A percentile compares a stretch with the other conserved stretches of the same genome.
phyloP scores from a whole-genome alignment of 1,140 invertebrate species.

The Rhopalosiphum padi region DNA sequence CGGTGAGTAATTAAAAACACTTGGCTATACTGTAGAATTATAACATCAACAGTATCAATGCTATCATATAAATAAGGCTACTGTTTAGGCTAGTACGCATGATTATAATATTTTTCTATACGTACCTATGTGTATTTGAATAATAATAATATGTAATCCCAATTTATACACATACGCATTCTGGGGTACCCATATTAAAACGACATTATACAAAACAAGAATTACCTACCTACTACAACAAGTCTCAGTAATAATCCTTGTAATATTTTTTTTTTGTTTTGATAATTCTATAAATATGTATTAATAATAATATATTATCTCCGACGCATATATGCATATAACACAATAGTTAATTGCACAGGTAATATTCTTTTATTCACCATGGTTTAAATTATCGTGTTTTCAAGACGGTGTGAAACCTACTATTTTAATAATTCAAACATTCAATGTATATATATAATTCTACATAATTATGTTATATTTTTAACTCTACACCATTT shows the following conservation, averaged over 20 bases:
- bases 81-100: not conserved
- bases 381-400: not conserved
- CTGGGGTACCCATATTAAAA: not conserved
- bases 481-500: not conserved
- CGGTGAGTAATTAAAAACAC: not conserved
- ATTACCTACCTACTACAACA: not conserved
- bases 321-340: not conserved
- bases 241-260: not conserved
- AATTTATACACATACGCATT: not conserved
- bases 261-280: not conserved
- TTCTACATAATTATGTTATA: not conserved
- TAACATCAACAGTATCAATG: not conserved
- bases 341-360: not conserved
- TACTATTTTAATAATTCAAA: not conserved
- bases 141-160: not conserved
- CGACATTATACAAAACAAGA: not conserved
- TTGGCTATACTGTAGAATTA: not conserved
- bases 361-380: not conserved
- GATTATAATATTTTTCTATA: not conserved
- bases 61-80: not conserved
- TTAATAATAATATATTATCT: not conserved
- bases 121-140: not conserved
- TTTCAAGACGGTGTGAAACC: not conserved
- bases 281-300: constrained; percentile 4
- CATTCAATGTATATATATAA: not conserved